Evolutionary conservation across 2,113 vertebrate genomes (phyloP), one percentile per base, ranked within the genome.

Genomic region (Gymnarchus niloticus): DNA sequence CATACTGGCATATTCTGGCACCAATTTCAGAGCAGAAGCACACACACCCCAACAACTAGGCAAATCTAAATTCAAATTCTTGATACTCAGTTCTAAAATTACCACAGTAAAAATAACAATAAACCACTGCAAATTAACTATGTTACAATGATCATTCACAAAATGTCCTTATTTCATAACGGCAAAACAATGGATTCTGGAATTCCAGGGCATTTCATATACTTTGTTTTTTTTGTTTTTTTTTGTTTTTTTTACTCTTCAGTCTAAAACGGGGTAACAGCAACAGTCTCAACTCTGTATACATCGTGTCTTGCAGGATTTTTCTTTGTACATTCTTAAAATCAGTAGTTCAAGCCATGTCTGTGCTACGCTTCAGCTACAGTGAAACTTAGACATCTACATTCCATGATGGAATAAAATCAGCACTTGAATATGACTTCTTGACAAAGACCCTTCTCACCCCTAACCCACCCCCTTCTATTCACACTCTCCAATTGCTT

Each of bases 71-170:
- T 94, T 93, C 93, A 95, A 95, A 93, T 92, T 93, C 92, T 87
- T 86, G 94, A 96, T 93, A 95, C 94, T 93, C 92, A 91, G 92
- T 91, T 96, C 96, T 96, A 98, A 95, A 95, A 96, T 95, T 90
- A 96, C 96, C 95, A 97, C 95, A 96, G 94, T 94, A 95, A 94
- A 95, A 96, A 96, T 93, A 95, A 95, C 94, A 94, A 96, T 95
- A 94, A 94, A 91, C 92, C 94, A 96, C 95, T 94, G 95, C 92
- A 96, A 96, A 96, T 95, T 90, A 94, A 94, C 93, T 96, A 96
- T 95, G 95, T 96, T 96, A 97, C 96, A 97, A 94, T 92, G 92
- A 94, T 94, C 92, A 89, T 93, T 90, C 90, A 92, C 92, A 94
- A 89, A 93, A 93, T 88, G 89, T 93, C 92, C 93, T 94, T 93